These are phyloP conservation scores for Tromatobia lineatoria DNA, from an alignment of 2,888 invertebrate genomes.

Conservation along the genomic window DNA sequence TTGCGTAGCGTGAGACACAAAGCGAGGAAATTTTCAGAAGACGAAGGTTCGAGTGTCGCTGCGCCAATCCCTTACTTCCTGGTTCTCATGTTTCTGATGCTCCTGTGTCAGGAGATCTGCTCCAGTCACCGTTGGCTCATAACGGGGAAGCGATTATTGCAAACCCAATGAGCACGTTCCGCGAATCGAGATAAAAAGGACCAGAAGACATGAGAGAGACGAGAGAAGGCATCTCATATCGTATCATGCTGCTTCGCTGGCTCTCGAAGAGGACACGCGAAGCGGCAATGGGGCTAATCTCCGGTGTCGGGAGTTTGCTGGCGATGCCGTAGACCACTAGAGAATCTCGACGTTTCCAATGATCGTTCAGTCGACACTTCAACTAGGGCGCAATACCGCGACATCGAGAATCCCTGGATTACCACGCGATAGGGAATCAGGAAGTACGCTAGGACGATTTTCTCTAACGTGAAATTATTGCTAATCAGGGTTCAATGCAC, in stretches of 20 bases:
- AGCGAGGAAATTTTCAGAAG: background rate
- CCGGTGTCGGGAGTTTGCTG: conserved; percentile 67
- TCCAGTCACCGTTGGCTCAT: conserved; percentile 12
- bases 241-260: conserved; percentile 81
- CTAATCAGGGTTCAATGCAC: conserved; percentile 28
- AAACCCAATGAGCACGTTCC: conserved; percentile 79
- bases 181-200: conserved; percentile 21
- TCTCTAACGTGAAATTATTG: conserved; percentile 3
- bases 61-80: background rate
- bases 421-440: conserved; percentile 27
- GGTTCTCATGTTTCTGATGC: background rate
- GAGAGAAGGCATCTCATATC: conserved; percentile 78
- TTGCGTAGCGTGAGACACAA: background rate
- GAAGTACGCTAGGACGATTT: conserved; percentile 57
- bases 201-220: conserved; percentile 33
- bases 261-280: conserved; percentile 75
- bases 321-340: conserved; percentile 57
- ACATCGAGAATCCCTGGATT: conserved; percentile 31
- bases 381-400: conserved; percentile 14
- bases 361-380: conserved; percentile 74
- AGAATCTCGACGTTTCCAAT: conserved; percentile 59
- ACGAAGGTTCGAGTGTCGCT: background rate
- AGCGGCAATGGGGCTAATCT: conserved; percentile 75
- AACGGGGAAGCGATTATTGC: conserved; percentile 77
- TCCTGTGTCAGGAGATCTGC: background rate